Base-by-base conservation (phyloP, 1,140 invertebrate species). In the Diabrotica virgifera region DNA sequence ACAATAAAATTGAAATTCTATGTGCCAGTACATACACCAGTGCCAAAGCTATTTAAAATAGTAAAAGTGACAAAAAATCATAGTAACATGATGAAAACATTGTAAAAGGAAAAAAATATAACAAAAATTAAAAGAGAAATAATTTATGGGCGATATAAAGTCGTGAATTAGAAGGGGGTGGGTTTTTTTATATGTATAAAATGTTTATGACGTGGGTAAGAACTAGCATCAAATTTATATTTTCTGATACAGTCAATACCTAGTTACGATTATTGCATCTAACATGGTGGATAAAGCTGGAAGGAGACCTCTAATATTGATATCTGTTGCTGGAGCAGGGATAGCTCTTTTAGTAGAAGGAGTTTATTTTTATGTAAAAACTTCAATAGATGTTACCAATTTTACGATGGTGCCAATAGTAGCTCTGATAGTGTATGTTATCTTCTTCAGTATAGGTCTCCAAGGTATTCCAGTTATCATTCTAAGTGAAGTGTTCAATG, bases 401-500 rank as follows among this genome's bases (percentile, higher is more conserved):
- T 77, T 86, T 2, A 82, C 83, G 65, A 82, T 85, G 75, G 71
- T 92, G 11, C 87, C 90, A 0, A 80, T 92, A 0, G 72, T 83
- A 1, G 83, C 83, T 12, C 81, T 92, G 0, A 82, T 90, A 2
- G 67, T 85, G 0, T 92, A 88, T 75, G 88, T 91, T 59, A 78
- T 89, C 5, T 84, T 84, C 46, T 93, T 88, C 76, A 85, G 84
- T 53, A 77, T 90, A 13, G 90, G 90, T 2, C 79, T 90, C 64
- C 85, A 87, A 13, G 87, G 89, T 0, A 86, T 91, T 38, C 90
- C 90, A 0, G 85, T 85, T 72, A 83, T 89, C 11, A 82, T 91
- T 54, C 85, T 90, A 70, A 85, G 89, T 37, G 90, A 93, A 79
- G 80, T 91, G 67, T 91, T 91, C 76, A 86, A 90, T 2, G 85